A percentile compares a stretch with the other conserved stretches of the same genome.
phyloP scores from a whole-genome alignment of 2,797 vertebrate species.

The Poeciliopsis gracilis region DNA sequence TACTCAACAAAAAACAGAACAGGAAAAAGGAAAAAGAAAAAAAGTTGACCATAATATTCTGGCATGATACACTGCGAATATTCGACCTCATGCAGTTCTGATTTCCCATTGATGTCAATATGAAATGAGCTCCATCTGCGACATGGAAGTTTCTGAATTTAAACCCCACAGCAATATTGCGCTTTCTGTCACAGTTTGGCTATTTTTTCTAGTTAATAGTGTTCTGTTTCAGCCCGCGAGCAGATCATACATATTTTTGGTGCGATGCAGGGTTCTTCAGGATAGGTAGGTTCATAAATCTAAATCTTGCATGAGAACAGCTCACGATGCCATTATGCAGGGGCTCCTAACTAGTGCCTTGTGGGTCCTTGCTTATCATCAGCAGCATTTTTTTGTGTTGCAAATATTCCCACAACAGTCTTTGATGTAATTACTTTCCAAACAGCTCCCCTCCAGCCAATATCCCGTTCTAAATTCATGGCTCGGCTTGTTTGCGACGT shows the following conservation, averaged over 20 bases:
- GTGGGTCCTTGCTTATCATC: slow-evolving; percentile 76
- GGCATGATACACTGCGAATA: background rate
- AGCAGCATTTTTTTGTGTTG: slow-evolving; percentile 75
- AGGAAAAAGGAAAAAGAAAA: background rate
- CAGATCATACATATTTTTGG: slow-evolving; percentile 33
- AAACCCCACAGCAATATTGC: background rate
- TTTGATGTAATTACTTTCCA: slow-evolving; percentile 85
- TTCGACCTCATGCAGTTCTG: background rate
- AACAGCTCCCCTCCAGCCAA: slow-evolving; percentile 78
- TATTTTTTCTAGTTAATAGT: slow-evolving; percentile 3
- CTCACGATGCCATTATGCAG: slow-evolving; percentile 67
- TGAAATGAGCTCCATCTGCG: background rate
- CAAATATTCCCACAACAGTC: slow-evolving; percentile 80
- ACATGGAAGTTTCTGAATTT: slow-evolving; percentile 4
- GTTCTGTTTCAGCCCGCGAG: slow-evolving; percentile 15
- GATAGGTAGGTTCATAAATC: slow-evolving; percentile 58
- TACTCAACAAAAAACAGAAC: background rate
- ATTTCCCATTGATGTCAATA: background rate
- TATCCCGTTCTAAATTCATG: slow-evolving; percentile 78
- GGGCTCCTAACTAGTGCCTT: slow-evolving; percentile 75
- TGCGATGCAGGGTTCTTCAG: slow-evolving; percentile 25
- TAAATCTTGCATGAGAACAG: slow-evolving; percentile 68
- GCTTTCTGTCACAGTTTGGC: background rate
- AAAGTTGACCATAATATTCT: background rate
- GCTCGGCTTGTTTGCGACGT: slow-evolving; percentile 70